Base-by-base conservation (phyloP, 92 coral and sea anemone genomes). In the Porites rus region DNA sequence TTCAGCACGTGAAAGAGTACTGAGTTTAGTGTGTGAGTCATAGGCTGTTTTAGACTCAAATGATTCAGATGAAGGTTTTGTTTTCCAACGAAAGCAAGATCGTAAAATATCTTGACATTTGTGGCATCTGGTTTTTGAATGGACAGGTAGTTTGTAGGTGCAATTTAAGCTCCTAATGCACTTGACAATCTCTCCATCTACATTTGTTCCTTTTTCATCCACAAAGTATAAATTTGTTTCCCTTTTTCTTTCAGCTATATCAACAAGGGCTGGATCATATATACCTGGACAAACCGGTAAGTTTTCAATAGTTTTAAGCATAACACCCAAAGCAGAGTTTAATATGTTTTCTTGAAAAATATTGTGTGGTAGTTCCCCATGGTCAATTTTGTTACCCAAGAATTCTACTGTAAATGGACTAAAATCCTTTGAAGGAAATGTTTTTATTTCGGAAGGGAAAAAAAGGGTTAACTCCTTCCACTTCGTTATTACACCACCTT, bases 231-330 rank as follows among this genome's bases (percentile, higher is more conserved):
- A 54, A 54, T 10, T 21, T 31, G 11, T 82, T 52, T 74, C 18
- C 20, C 68, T 58, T 22, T 87, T 79, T 80, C 51, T 72, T 81
- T 88, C 91, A 80, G 82, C 76, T 13, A 38, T 43, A 16, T 88
- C 78, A 19, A 88, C 58, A 11, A 88, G 54, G 68, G 51, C n/a
- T 11, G 67, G 19, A 73, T 88, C 60, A 61, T 11, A 8, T 4
- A 88, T 74, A 19, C 76, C 91, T 11, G 87, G 91, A 58, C 77
- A 81, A 65, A 81, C 91, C 22, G 75, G 64, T 43, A 87, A 43
- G 56, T 59, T 7, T 10, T 87, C 65, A 59, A 81, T 18, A n/a
- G 10, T 69, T 51, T 51, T 72, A 8, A 80, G 59, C 60, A 63
- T 70, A 7, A 58, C 31, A 61, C 28, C 56, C 46, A 80, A 21